Evolutionary conservation across 1,140 invertebrate species (phyloP), one percentile per base, ranked within the genome.

Genomic region (Elysia chlorotica): DNA sequence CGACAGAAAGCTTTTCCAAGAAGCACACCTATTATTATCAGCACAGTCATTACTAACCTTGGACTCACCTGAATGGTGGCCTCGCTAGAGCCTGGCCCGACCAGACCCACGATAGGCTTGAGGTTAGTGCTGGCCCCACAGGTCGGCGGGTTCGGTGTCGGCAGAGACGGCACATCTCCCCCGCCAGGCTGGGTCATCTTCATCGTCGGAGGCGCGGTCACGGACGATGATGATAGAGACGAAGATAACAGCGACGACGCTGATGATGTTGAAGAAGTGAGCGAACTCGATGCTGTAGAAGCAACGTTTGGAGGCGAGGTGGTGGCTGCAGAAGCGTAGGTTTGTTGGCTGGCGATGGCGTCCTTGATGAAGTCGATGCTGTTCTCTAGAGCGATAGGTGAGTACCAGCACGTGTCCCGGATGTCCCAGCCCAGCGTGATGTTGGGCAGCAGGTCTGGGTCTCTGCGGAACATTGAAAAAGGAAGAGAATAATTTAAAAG

Each of bases 391-490:
- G 93, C 93, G 19, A 93, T 92, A 1, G 93, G 91, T 0, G 92
- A 90, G 76, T 92, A 93, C 93, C 93, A 95, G 83, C 93, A 95
- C 5, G 92, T 93, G 83, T 95, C 93, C 25, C 93, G 86, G 48
- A 94, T 93, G 82, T 94, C 93, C 68, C 93, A 90, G 6, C 93
- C 93, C 19, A 95, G 86, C 2, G 88, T 92, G 57, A 94, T 89
- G 74, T 90, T 89, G 1, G 90, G 87, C 66, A 91, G 78, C 71
- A 90, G n/a, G n/a, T n/a, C n/a, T n/a, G n/a, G n/a, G 75, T 89
- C 80, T 36, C 73, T 4, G 89, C 6, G n/a, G n/a, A n/a, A n/a
- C n/a, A n/a, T n/a, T n/a, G n/a, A n/a, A n/a, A n/a, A n/a, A n/a
- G n/a, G n/a, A n/a, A n/a, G n/a, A n/a, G n/a, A n/a, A n/a, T n/a